Conservation (phyloP, 2,888 invertebrate genomes). For the Aphrophora alni region DNA sequence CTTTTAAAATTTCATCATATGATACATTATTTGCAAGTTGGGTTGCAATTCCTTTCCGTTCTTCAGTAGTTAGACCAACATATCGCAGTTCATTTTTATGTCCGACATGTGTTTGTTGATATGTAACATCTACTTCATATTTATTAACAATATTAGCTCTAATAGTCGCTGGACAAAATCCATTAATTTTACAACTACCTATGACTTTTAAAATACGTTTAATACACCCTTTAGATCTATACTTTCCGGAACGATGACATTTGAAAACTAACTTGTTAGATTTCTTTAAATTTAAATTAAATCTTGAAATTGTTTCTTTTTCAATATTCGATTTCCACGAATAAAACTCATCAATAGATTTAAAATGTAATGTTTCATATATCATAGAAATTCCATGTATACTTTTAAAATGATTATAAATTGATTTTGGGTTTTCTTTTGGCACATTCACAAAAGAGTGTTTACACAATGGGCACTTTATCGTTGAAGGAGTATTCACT, state of each 20-base stretch:
- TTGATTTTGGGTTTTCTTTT: not conserved
- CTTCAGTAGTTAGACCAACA: not conserved
- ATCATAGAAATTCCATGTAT: not conserved
- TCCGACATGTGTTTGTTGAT: not conserved
- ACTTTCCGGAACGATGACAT: not conserved
- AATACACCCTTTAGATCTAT: not conserved
- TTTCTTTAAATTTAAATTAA: not conserved
- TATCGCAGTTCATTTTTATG: not conserved
- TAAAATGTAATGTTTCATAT: not conserved
- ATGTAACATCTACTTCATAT: not conserved
- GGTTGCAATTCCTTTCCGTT: not conserved
- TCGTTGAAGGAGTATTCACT: not conserved
- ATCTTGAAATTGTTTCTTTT: not conserved
- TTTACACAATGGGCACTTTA: not conserved
- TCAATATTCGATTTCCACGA: not conserved
- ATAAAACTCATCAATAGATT: not conserved
- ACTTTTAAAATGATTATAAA: not conserved
- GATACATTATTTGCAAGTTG: not conserved
- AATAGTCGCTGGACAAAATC: conserved; percentile 1
- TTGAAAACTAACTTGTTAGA: not conserved
- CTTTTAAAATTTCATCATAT: conserved; percentile 11
- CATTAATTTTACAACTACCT: not conserved
- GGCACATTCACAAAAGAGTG: not conserved
- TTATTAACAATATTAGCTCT: not conserved
- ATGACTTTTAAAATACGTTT: not conserved